Evolutionary conservation across 2,888 invertebrate species (phyloP).

Genomic region (Drosophila anceps): DNA sequence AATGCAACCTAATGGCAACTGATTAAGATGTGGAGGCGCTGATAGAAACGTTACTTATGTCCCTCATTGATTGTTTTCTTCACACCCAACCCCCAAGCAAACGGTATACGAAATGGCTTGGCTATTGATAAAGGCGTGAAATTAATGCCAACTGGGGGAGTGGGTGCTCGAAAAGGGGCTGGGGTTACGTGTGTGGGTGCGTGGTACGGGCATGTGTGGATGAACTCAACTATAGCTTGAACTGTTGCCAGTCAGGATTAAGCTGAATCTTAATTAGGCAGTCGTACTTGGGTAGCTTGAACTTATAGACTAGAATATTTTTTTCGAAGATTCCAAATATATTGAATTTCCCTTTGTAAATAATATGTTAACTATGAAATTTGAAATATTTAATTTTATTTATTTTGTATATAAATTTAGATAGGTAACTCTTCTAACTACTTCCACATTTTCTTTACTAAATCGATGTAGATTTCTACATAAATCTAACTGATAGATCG

Average conservation of each 20-base stretch:
- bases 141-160: slow-evolving; percentile 30
- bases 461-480: no score
- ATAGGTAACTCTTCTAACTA: no score
- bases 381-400: no score
- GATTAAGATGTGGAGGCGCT: slow-evolving; percentile 72
- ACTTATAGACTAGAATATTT: neutral
- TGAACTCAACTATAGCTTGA: neutral
- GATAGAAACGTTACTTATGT: slow-evolving; percentile 75
- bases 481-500: no score
- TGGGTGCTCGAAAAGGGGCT: neutral
- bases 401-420: no score
- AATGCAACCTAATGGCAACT: slow-evolving; percentile 68
- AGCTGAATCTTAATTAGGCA: slow-evolving; percentile 57
- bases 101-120: slow-evolving; percentile 15
- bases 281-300: neutral
- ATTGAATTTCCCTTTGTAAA: neutral
- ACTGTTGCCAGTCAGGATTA: neutral
- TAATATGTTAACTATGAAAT: neutral
- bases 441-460: no score
- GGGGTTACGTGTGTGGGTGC: neutral
- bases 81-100: slow-evolving; percentile 10
- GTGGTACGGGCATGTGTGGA: neutral
- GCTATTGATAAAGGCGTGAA: slow-evolving; percentile 38
- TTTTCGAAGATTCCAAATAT: neutral
- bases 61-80: slow-evolving; percentile 70